phyloP scores from a whole-genome alignment of 1,140 invertebrate species.

The Lepidurus packardi region DNA sequence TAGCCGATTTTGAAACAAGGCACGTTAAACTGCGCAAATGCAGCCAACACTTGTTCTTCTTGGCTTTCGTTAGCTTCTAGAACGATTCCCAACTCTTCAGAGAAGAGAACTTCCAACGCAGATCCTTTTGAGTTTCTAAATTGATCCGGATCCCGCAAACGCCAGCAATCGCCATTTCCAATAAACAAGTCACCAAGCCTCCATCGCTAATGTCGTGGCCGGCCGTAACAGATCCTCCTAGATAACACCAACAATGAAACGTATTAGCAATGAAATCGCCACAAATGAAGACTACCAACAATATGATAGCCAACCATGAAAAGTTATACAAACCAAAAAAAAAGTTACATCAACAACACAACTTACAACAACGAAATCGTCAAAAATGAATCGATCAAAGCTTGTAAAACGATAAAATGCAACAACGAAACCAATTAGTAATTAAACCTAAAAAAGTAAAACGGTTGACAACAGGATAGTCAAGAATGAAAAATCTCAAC shows the following conservation, averaged over 20 bases:
- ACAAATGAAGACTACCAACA: background rate
- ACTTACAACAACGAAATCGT: no score
- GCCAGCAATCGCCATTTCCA: conserved; percentile 89
- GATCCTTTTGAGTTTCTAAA: conserved; percentile 49
- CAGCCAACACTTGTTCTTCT: conserved; percentile 53
- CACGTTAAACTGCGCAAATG: conserved; percentile 56
- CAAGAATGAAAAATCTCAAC: no score
- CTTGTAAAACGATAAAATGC: no score
- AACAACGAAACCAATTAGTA: background rate
- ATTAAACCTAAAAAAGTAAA: background rate
- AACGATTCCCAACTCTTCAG: conserved; percentile 89
- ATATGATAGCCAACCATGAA: background rate
- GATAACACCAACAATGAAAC: conserved; percentile 3
- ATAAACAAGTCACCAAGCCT: conserved; percentile 76
- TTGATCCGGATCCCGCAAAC: conserved; percentile 64
- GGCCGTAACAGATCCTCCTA: conserved; percentile 66
- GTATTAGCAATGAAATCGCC: background rate
- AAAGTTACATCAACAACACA: no score
- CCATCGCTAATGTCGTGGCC: conserved; percentile 97
- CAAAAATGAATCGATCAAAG: no score
- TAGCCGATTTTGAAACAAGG: conserved; percentile 67
- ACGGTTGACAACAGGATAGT: background rate
- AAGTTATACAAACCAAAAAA: no score
- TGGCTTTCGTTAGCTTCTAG: conserved; percentile 64
- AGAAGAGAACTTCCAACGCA: conserved; percentile 67